Percentiles rank a stretch among this genome's conserved stretches.
phyloP scores from a whole-genome alignment of 2,888 invertebrate species.

The Nudaria mundana region DNA sequence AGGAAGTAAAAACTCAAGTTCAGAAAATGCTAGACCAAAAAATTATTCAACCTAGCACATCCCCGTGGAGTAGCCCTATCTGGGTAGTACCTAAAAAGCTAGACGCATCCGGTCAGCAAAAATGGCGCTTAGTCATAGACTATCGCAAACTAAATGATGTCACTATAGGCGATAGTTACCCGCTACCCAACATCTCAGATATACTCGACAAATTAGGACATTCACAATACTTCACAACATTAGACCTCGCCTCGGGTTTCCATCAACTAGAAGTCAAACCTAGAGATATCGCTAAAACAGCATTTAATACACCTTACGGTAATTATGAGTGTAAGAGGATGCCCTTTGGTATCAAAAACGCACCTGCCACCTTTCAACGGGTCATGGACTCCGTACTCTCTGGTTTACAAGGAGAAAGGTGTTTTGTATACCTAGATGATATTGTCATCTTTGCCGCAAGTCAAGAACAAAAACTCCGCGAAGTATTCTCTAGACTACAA shows the following conservation, averaged over 20 bases:
- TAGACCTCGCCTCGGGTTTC: no score
- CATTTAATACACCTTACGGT: slow-evolving; percentile 34
- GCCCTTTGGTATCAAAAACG: slow-evolving; percentile 39
- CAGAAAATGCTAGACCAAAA: slow-evolving; percentile 10
- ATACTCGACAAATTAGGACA: slow-evolving; percentile 9
- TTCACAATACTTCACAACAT: background rate
- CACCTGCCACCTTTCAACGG: slow-evolving; percentile 34
- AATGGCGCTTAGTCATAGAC: slow-evolving; percentile 8
- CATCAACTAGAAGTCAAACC: no score
- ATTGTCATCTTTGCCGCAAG: no score
- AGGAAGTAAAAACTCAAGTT: slow-evolving; percentile 33
- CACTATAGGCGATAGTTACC: no score
- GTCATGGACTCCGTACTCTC: slow-evolving; percentile 9
- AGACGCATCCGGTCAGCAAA: slow-evolving; percentile 6
- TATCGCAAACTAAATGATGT: no score
- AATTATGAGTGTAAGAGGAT: slow-evolving; percentile 33
- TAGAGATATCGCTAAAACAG: slow-evolving; percentile 24
- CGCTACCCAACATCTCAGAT: no score
- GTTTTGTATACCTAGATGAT: no score
- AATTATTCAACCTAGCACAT: slow-evolving; percentile 5
- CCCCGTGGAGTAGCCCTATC: no score
- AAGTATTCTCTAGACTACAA: no score
- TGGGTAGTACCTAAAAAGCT: slow-evolving; percentile 5
- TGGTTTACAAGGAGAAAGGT: no score
- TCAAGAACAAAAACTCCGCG: no score